Evolutionary conservation across 2,113 vertebrate genomes (phyloP).

Genomic region (Apistogramma diplotaenia): DNA sequence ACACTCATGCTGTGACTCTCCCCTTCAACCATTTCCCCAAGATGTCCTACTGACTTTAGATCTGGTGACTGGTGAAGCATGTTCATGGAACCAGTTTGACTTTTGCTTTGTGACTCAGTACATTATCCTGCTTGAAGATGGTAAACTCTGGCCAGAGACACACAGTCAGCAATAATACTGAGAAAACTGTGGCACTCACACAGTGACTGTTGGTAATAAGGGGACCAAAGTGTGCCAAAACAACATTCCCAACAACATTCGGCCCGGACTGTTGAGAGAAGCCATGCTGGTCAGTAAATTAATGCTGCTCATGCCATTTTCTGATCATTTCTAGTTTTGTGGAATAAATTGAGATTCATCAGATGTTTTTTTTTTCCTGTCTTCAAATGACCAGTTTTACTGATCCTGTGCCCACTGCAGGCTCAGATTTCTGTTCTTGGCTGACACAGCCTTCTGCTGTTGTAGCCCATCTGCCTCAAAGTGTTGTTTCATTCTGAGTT

Average conservation of each 20-base stretch:
- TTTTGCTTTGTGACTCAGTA: background rate
- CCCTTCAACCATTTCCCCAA: background rate
- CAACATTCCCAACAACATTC: background rate
- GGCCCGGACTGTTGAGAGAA: background rate
- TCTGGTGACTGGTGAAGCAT: background rate
- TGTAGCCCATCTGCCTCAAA: background rate
- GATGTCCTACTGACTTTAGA: background rate
- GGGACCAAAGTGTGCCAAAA: background rate
- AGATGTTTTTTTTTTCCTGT: background rate
- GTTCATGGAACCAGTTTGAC: background rate
- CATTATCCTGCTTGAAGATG: background rate
- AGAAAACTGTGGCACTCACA: background rate
- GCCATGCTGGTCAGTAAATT: background rate
- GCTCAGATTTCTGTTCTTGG: background rate
- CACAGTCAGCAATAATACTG: background rate
- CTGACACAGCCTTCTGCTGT: background rate
- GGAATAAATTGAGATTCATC: background rate
- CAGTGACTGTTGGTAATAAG: background rate
- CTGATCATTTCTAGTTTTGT: background rate
- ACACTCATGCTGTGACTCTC: background rate
- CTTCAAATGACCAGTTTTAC: background rate
- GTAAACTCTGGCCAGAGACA: background rate
- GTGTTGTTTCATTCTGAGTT: background rate
- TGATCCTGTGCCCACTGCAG: constrained; percentile 1
- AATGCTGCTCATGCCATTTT: background rate